Percentiles rank a stretch among this genome's conserved stretches.
phyloP scores from a whole-genome alignment of 2,113 vertebrate genomes.

The Mobula birostris region DNA sequence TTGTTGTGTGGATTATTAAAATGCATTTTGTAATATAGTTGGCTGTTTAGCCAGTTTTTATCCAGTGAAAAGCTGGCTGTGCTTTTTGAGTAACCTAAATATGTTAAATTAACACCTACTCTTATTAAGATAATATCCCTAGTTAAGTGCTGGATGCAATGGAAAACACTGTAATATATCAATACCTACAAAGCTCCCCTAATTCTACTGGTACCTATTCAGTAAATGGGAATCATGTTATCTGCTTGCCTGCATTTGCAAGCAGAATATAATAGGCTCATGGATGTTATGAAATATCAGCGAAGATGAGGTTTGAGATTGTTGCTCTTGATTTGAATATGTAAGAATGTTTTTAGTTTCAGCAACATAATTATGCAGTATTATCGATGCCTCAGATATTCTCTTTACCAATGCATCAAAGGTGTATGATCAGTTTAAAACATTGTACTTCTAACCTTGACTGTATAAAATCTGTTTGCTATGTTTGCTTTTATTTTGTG shows the following conservation, averaged over 20 bases:
- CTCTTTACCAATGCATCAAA: background rate
- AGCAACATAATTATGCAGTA: background rate
- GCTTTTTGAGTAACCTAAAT: background rate
- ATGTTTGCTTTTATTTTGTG: constrained; percentile 9
- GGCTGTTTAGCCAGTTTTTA: background rate
- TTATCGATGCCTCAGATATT: background rate
- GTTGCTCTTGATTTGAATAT: background rate
- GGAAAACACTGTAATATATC: constrained; percentile 10
- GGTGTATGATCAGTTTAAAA: background rate
- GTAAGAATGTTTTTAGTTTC: background rate
- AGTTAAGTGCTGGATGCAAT: background rate
- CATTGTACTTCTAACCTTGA: background rate
- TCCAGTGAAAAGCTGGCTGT: background rate
- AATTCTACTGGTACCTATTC: background rate
- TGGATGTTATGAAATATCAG: background rate
- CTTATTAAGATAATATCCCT: background rate
- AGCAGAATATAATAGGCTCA: background rate
- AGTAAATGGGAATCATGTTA: background rate
- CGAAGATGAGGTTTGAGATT: constrained; percentile 16
- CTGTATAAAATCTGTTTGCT: background rate
- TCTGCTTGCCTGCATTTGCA: background rate
- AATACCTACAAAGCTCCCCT: background rate
- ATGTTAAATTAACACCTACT: background rate
- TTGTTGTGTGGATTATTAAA: constrained; percentile 8
- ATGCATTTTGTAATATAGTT: background rate